These are phyloP conservation scores for Theristicus caerulescens DNA, from an alignment of 2,113 vertebrate species.

Conservation along the genomic window DNA sequence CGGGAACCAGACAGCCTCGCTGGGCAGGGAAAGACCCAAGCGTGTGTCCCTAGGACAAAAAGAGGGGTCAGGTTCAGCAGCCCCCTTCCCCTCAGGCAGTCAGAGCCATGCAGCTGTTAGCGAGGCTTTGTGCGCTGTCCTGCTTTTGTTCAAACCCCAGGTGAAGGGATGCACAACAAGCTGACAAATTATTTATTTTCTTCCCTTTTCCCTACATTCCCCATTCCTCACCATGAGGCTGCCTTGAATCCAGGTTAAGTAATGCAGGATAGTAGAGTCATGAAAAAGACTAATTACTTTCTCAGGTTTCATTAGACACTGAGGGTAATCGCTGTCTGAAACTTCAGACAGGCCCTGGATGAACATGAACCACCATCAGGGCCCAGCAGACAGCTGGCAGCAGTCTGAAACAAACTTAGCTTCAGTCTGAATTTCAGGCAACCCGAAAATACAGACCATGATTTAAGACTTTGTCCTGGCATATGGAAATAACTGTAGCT, in stretches of 20 bases:
- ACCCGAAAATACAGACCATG: background rate
- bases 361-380: background rate
- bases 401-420: background rate
- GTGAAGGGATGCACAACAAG: background rate
- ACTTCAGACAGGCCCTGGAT: background rate
- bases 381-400: background rate
- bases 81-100: rapidly evolving
- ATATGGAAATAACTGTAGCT: background rate
- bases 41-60: rapidly evolving
- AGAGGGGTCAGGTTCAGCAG: background rate
- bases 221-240: background rate
- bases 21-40: background rate
- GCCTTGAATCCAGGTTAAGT: background rate
- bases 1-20: background rate
- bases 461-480: background rate
- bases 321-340: background rate
- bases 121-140: background rate
- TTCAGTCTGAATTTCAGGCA: background rate
- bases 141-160: background rate
- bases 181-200: background rate
- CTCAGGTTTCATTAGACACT: background rate
- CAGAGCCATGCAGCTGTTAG: background rate
- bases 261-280: background rate
- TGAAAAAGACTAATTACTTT: background rate
- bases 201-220: background rate